Base-by-base conservation (phyloP, 2,888 invertebrate genomes). In the Polyommatus iphigenia region DNA sequence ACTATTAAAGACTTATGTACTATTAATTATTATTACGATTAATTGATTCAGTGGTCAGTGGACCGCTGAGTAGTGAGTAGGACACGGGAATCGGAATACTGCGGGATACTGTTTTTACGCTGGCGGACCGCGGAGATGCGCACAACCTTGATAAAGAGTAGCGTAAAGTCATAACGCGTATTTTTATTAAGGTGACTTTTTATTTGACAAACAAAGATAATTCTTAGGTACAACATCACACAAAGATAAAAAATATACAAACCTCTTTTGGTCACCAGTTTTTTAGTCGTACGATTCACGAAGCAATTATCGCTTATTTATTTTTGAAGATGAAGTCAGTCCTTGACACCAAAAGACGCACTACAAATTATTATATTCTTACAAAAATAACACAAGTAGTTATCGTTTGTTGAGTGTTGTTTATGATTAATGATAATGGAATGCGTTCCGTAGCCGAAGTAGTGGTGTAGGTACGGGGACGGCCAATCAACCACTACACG, bases 401-500 rank as follows among this genome's bases (percentile, higher is more conserved):
- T 59, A 20, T 59, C 7, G 62, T 13, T 62, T 24, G 24, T 62
- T 62, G 62, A 24, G 8, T 62, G 20, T 24, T 62, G 24, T 62
- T 62, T 24, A 59, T 59, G 57, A 24, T 24, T 62, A 24, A 62
- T 59, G 57, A 20, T n/a, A 24, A 24, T 7, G 24, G 62, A 24
- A 10, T 62, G 62, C 4, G n/a, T 59, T 59, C n/a, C 20, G 59
- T 54, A 15, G 15, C 50, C 18, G 57, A n/a, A 57, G n/a, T 57
- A 6, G 57, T 2, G 4, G 62, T 62, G 62, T 24, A 13, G 8
- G 20, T 62, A 62, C 62, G 62, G 62, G 24, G 62, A 24, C 62
- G 62, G 62, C 62, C 62, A 59, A 20, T 59, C 59, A n/a, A 8
- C 20, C 62, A 62, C 62, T 24, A 62, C 62, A 62, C 62, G 24